phyloP scores from a whole-genome alignment of 2,888 invertebrate species.

The Disparrhopalites patrizii region DNA sequence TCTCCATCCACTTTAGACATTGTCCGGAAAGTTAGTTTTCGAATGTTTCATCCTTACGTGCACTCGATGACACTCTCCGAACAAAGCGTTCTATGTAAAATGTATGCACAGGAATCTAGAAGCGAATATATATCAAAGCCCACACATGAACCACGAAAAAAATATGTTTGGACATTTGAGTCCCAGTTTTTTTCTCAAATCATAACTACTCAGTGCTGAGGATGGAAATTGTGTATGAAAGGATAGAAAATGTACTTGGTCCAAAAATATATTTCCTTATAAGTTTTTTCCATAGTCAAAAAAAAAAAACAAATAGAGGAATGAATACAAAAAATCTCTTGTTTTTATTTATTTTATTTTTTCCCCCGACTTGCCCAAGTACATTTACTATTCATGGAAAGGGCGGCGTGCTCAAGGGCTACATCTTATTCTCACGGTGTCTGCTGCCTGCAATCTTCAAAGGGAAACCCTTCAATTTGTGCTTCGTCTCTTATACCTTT shows the following conservation, averaged over 20 bases:
- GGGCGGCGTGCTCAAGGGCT: constrained; percentile 47
- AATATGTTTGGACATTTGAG: too few species aligned
- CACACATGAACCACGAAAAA: too few species aligned
- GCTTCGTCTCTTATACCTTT: too few species aligned
- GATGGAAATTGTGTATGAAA: neutral
- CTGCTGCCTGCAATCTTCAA: constrained; percentile 43
- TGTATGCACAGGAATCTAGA: constrained; percentile 17
- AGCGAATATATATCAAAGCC: too few species aligned
- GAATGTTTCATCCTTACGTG: constrained; percentile 29
- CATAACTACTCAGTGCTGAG: too few species aligned
- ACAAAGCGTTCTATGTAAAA: constrained; percentile 24
- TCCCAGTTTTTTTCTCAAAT: too few species aligned
- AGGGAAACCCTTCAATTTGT: constrained; percentile 16
- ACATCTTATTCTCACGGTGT: constrained; percentile 45
- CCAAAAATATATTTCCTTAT: neutral
- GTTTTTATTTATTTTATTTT: too few species aligned
- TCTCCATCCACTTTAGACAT: constrained; percentile 1
- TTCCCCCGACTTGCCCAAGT: constrained; percentile 36
- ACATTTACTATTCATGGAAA: constrained; percentile 32
- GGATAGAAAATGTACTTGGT: constrained; percentile 16
- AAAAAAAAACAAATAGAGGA: constrained; percentile 24
- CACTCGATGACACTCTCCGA: constrained; percentile 15
- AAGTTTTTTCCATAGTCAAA: constrained; percentile 12
- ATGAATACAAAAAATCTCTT: too few species aligned
- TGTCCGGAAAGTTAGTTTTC: constrained; percentile 13